Base-by-base conservation (phyloP, 2,888 invertebrate species). In the Agrotis clavis region DNA sequence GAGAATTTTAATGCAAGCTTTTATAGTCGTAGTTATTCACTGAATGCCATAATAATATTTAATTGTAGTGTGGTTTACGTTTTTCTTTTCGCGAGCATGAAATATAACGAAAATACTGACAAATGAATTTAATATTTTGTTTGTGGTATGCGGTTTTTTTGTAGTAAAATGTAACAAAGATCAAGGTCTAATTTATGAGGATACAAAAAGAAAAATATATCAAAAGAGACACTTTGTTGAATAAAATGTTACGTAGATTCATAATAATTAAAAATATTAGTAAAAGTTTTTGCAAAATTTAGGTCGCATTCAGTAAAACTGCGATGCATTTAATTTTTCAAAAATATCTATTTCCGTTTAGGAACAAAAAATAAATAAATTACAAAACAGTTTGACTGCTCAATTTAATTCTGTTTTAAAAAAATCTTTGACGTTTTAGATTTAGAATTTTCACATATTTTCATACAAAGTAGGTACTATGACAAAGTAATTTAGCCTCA, bases 21-120 rank as follows among this genome's bases (percentile, higher is more conserved):
- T 69, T 35, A 68, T 61, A 61, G 13, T 71, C 50, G 62, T 48
- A 76, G 30, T 78, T 57, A 54, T 62, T 74, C 45, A 53, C 57
- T 79, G 65, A 63, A 66, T 19, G 50, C 65, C n/a, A 75, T 65
- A 65, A 69, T 62, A 65, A 68, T 77, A 77, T 79, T 67, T 77
- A 74, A 79, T 50, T 69, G 60, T 74, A 30, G 47, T 51, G 59
- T 19, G 71, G 59, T 51, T 59, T 4, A 25, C 45, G 47, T 56
- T 64, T 71, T 61, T 57, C 51, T 72, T 67, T 77, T 18, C 19
- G 45, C 18, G 18, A 53, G 21, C 14, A 78, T 71, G 56, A 68
- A 57, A 50, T 74, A 56, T 74, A 56, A 50, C 5, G 35, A 56
- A 53, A 57, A 53, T 1, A 25, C 25, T 50, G 73, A 59, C n/a